Evolutionary conservation across 2,888 invertebrate genomes (phyloP).

Genomic region (Rhagonycha lutea): DNA sequence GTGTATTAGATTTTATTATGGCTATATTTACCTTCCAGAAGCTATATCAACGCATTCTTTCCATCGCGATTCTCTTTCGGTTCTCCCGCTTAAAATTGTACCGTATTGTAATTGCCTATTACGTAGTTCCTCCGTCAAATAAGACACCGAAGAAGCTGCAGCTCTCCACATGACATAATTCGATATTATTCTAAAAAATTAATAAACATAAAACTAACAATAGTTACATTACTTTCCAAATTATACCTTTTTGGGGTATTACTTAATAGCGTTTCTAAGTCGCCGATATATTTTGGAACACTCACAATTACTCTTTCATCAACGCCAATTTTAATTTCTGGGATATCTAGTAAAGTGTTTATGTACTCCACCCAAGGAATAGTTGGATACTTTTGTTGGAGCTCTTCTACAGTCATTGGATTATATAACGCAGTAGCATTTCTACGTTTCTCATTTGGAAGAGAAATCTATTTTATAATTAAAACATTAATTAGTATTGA

Average conservation of each 20-base stretch:
- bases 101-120: constrained; percentile 80
- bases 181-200: constrained; percentile 65
- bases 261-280: constrained; percentile 66
- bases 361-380: constrained; percentile 85
- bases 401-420: constrained; percentile 80
- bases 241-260: constrained; percentile 59
- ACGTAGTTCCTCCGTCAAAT: constrained; percentile 77
- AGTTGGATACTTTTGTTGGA: constrained; percentile 75
- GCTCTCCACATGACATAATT: constrained; percentile 95
- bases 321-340: constrained; percentile 62
- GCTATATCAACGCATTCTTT: constrained; percentile 87
- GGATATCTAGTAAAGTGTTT: constrained; percentile 71
- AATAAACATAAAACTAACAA: not conserved
- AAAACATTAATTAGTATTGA: constrained; percentile 1
- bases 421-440: constrained; percentile 92
- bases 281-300: constrained; percentile 79
- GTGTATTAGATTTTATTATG: not conserved
- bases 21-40: constrained; percentile 66
- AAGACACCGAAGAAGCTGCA: constrained; percentile 78
- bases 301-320: constrained; percentile 83
- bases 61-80: constrained; percentile 86
- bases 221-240: not conserved
- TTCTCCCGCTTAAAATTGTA: constrained; percentile 80
- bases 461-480: constrained; percentile 68
- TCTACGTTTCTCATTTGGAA: constrained; percentile 86